Evolutionary conservation across 1,140 invertebrate genomes (phyloP).

Genomic region (Lepidurus couesii): DNA sequence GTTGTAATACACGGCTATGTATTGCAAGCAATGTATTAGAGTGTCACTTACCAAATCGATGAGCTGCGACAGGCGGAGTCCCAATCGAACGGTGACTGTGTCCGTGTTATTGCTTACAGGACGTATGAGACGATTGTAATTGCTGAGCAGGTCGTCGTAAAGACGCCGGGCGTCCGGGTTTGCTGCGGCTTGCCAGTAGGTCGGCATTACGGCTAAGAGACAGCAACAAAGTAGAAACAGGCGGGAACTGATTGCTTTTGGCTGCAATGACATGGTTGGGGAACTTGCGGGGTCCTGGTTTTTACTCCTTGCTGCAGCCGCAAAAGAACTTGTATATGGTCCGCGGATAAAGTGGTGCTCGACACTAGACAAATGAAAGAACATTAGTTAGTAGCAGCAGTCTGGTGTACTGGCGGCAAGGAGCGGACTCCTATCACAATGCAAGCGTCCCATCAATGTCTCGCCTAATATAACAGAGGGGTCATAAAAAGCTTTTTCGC

Average conservation of each 20-base stretch:
- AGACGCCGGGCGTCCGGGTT: constrained; percentile 88
- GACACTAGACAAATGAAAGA: constrained; percentile 19
- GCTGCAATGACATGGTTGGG: neutral
- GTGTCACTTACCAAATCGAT: constrained; percentile 78
- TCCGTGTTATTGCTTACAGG: constrained; percentile 90
- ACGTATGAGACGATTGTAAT: constrained; percentile 91
- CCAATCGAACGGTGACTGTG: constrained; percentile 86
- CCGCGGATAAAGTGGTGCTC: neutral
- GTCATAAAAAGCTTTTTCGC: neutral
- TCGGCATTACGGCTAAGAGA: constrained; percentile 23
- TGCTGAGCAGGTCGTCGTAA: constrained; percentile 90
- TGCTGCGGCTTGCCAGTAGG: constrained; percentile 36
- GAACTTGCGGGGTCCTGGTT: constrained; percentile 18
- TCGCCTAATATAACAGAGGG: constrained; percentile 7
- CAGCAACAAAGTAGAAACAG: constrained; percentile 17
- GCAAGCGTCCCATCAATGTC: constrained; percentile 11
- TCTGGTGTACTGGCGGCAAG: neutral
- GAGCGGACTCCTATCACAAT: neutral
- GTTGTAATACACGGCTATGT: neutral
- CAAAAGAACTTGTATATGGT: constrained; percentile 15
- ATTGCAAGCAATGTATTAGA: neutral
- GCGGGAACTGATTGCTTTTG: constrained; percentile 10
- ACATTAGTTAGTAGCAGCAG: constrained; percentile 15
- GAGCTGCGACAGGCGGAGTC: constrained; percentile 84
- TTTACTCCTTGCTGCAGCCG: constrained; percentile 26